A percentile compares a stretch with the other conserved stretches of the same genome.
Evolutionary conservation across 2,888 invertebrate species (phyloP).

Genomic region (Heliconius erato): DNA sequence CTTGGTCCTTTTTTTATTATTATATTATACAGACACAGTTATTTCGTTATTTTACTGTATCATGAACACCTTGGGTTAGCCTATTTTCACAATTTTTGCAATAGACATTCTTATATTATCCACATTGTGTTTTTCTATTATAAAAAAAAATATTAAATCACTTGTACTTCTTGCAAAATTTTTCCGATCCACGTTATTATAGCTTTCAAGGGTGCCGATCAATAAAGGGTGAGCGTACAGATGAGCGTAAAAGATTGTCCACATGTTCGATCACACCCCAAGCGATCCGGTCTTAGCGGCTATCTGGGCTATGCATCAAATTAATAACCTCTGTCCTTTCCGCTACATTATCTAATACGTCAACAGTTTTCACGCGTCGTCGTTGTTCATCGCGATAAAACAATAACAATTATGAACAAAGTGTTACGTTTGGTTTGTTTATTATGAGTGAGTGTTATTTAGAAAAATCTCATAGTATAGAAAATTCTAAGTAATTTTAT

Average conservation of each 20-base stretch:
- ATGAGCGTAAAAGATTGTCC: slow-evolving; percentile 86
- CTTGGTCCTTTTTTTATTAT: too few species aligned
- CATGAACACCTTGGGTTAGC: not conserved
- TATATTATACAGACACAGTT: too few species aligned
- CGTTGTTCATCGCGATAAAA: slow-evolving; percentile 22
- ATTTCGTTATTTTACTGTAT: too few species aligned
- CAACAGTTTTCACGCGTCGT: slow-evolving; percentile 61
- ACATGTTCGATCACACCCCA: slow-evolving; percentile 78
- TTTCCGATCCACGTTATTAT: slow-evolving; percentile 62
- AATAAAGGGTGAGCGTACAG: slow-evolving; percentile 84
- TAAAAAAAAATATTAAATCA: not conserved
- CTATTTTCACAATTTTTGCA: not conserved
- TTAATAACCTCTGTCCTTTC: slow-evolving; percentile 76
- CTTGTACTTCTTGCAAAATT: not conserved
- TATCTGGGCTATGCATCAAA: slow-evolving; percentile 79
- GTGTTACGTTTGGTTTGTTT: not conserved
- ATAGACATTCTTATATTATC: not conserved
- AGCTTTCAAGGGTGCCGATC: slow-evolving; percentile 65
- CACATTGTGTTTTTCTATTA: not conserved
- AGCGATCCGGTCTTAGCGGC: slow-evolving; percentile 63
- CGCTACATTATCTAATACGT: slow-evolving; percentile 73
- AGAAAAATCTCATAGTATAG: not conserved
- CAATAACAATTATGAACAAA: slow-evolving; percentile 17
- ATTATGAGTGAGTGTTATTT: not conserved
- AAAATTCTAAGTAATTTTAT: not conserved